phyloP scores from a whole-genome alignment of 1,140 invertebrate species.

The Tigriopus japonicus region DNA sequence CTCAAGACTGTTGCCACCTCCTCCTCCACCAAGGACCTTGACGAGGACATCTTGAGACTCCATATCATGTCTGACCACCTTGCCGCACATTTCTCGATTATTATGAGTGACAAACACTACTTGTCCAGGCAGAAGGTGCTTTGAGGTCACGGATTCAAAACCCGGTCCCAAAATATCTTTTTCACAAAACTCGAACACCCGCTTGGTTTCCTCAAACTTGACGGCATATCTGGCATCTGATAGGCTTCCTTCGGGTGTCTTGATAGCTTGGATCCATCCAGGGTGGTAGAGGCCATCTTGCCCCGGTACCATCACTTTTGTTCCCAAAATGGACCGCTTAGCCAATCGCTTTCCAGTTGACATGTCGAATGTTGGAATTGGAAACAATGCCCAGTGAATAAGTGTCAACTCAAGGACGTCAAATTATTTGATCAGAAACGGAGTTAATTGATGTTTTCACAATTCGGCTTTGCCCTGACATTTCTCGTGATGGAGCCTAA shows the following conservation, averaged over 20 bases:
- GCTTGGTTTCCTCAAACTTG: conserved; percentile 41
- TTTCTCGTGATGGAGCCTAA: too few species aligned
- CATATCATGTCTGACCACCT: conserved; percentile 43
- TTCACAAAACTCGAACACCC: conserved; percentile 48
- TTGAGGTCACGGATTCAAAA: conserved; percentile 42
- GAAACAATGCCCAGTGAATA: too few species aligned
- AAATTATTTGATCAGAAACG: too few species aligned
- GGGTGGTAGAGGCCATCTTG: conserved; percentile 65
- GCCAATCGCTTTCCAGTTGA: conserved; percentile 77
- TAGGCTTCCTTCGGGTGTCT: conserved; percentile 31
- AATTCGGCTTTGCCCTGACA: too few species aligned
- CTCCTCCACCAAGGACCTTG: not conserved
- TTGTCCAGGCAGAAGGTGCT: conserved; percentile 50
- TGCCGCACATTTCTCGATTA: conserved; percentile 69
- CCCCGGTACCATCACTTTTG: conserved; percentile 59
- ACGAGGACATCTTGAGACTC: conserved; percentile 7
- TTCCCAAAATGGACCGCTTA: conserved; percentile 87
- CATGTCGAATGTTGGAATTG: conserved; percentile 32
- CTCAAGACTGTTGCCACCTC: too few species aligned
- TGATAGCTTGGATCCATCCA: conserved; percentile 65
- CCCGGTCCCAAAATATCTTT: conserved; percentile 75
- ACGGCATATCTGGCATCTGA: conserved; percentile 51
- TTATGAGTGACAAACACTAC: conserved; percentile 80
- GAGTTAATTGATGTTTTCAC: too few species aligned
- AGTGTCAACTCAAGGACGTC: too few species aligned